Conservation (phyloP, 1,140 invertebrate species). For the Saccostrea echinata region DNA sequence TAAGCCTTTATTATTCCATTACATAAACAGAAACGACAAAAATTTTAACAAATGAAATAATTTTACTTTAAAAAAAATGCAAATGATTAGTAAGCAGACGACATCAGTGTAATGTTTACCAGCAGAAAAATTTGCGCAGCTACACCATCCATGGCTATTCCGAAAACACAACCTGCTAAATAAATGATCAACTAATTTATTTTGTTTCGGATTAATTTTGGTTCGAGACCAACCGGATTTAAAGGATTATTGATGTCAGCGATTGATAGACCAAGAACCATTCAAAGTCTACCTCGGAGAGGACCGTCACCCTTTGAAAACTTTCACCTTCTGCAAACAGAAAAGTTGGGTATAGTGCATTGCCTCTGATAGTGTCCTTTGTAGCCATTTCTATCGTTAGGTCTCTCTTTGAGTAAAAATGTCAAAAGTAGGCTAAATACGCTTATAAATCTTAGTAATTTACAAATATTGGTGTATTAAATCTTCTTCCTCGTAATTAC, state of each 20-base stretch:
- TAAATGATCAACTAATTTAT: slow-evolving; percentile 38
- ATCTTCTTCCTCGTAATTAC: slow-evolving; percentile 9
- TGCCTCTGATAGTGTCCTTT: not conserved
- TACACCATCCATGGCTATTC: slow-evolving; percentile 28
- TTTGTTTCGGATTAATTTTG: slow-evolving; percentile 39
- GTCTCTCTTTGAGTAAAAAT: not conserved
- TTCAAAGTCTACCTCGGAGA: not conserved
- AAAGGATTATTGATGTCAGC: slow-evolving; percentile 34
- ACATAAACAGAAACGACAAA: not conserved
- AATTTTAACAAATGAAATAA: not conserved
- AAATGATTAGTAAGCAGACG: not conserved
- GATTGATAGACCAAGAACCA: slow-evolving; percentile 23
- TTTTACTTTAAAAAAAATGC: not conserved
- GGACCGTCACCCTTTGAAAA: not conserved
- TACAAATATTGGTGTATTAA: slow-evolving; percentile 24
- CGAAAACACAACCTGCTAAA: slow-evolving; percentile 29
- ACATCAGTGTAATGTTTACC: slow-evolving; percentile 14
- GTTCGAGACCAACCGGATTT: slow-evolving; percentile 37
- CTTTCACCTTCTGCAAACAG: slow-evolving; percentile 19
- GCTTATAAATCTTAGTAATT: not conserved
- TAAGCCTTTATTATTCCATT: slow-evolving; percentile 21
- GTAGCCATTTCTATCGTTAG: not conserved
- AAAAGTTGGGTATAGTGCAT: not conserved
- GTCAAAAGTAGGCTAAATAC: not conserved
- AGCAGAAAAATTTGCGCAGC: slow-evolving; percentile 30